Percentiles rank a stretch among this genome's conserved stretches.
phyloP scores from a whole-genome alignment of 1,140 invertebrate species.

The Stenopsyche tienmushanensis region DNA sequence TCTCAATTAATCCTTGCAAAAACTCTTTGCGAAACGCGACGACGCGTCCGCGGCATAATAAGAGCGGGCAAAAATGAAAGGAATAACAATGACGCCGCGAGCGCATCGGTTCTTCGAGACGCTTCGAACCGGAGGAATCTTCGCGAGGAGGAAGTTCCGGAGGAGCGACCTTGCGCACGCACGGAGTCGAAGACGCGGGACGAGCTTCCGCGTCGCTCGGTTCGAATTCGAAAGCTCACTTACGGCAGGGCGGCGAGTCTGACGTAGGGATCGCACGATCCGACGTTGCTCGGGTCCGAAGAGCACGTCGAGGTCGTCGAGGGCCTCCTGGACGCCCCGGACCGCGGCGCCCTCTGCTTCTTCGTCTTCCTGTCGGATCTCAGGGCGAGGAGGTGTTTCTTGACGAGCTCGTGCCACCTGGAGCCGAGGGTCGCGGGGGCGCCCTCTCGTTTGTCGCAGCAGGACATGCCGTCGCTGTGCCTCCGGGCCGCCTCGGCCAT shows the following conservation, averaged over 20 bases:
- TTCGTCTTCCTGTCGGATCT: constrained; percentile 58
- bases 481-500: constrained; percentile 55
- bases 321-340: constrained; percentile 56
- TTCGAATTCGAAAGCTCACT: too few species aligned
- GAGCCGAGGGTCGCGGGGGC: constrained; percentile 55
- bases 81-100: too few species aligned
- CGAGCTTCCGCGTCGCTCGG: too few species aligned
- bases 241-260: constrained; percentile 55
- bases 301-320: constrained; percentile 46
- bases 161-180: too few species aligned
- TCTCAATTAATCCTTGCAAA: too few species aligned
- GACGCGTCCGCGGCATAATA: too few species aligned
- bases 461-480: constrained; percentile 58
- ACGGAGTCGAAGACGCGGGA: too few species aligned
- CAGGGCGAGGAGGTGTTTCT: constrained; percentile 56
- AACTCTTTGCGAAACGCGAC: too few species aligned
- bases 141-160: too few species aligned
- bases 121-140: too few species aligned
- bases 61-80: too few species aligned
- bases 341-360: constrained; percentile 60
- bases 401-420: constrained; percentile 60
- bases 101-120: too few species aligned
- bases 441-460: constrained; percentile 57
- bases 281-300: constrained; percentile 13
- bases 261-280: constrained; percentile 51